Conservation (phyloP, 2,113 vertebrate genomes). For the Thymallus thymallus region DNA sequence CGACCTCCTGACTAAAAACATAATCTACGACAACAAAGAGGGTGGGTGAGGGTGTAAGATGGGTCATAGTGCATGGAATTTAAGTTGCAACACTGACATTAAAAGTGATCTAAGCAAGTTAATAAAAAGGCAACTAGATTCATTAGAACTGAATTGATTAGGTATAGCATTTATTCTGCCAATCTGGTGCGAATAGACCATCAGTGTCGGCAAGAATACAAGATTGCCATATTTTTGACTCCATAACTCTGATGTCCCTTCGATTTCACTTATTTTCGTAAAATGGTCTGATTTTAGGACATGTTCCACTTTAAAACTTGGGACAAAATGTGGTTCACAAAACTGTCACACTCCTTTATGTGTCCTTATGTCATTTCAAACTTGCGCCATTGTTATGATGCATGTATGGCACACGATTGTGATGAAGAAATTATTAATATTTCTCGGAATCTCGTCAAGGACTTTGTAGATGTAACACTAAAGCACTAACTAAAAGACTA, state of each 20-base stretch:
- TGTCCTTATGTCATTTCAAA: too few relatives aligned
- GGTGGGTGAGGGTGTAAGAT: slow-evolving; percentile 47
- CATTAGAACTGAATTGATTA: not conserved
- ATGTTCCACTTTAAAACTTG: slow-evolving; percentile 19
- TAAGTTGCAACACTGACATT: not conserved
- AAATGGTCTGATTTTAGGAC: slow-evolving; percentile 9
- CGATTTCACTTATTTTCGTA: not conserved
- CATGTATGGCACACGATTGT: too few relatives aligned
- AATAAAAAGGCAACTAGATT: not conserved
- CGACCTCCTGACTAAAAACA: slow-evolving; percentile 77
- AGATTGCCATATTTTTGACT: not conserved
- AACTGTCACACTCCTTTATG: not conserved
- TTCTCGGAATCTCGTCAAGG: too few relatives aligned
- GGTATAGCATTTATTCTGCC: not conserved
- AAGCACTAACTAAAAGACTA: too few relatives aligned
- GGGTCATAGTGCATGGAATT: not conserved
- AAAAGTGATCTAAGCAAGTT: too few relatives aligned
- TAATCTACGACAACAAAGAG: slow-evolving; percentile 67
- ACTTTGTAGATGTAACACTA: too few relatives aligned
- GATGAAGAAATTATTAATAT: too few relatives aligned
- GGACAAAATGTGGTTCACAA: not conserved
- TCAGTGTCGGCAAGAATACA: not conserved
- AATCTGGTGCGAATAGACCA: not conserved
- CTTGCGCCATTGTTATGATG: too few relatives aligned
- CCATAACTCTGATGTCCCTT: not conserved